Evolutionary conservation across 2,888 invertebrate genomes (phyloP).

Genomic region (Spilosoma lubricipeda): DNA sequence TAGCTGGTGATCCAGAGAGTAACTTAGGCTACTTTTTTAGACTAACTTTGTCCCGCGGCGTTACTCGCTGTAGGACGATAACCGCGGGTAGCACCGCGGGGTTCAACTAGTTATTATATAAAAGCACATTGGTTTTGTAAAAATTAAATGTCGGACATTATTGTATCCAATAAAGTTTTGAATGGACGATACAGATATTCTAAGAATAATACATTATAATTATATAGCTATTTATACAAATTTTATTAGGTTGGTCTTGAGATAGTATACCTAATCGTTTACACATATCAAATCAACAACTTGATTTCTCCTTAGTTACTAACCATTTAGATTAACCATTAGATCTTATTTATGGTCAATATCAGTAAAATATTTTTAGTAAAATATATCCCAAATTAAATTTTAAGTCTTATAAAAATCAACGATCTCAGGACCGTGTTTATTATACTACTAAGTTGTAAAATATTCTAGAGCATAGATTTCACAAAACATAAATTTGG

Average conservation of each 20-base stretch:
- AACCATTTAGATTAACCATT: neutral
- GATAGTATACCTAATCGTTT: neutral
- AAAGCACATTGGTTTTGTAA: too few species aligned
- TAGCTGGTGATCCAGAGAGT: too few species aligned
- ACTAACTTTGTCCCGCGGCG: too few species aligned
- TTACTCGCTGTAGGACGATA: too few species aligned
- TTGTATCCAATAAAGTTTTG: neutral
- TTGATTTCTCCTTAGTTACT: neutral
- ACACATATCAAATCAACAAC: neutral
- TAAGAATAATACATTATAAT: neutral
- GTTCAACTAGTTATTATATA: too few species aligned
- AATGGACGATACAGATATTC: neutral
- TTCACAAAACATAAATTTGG: neutral
- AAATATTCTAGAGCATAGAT: neutral
- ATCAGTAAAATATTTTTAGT: neutral
- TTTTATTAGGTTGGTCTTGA: neutral
- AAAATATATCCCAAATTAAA: neutral
- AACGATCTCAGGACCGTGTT: neutral
- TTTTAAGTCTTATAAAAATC: too few species aligned
- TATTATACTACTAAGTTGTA: neutral
- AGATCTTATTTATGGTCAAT: neutral
- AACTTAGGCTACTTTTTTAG: too few species aligned
- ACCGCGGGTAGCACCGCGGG: too few species aligned
- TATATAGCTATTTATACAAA: neutral
- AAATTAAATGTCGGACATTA: neutral